phyloP scores from a whole-genome alignment of 2,888 invertebrate genomes.

The Cartodere bifasciata region DNA sequence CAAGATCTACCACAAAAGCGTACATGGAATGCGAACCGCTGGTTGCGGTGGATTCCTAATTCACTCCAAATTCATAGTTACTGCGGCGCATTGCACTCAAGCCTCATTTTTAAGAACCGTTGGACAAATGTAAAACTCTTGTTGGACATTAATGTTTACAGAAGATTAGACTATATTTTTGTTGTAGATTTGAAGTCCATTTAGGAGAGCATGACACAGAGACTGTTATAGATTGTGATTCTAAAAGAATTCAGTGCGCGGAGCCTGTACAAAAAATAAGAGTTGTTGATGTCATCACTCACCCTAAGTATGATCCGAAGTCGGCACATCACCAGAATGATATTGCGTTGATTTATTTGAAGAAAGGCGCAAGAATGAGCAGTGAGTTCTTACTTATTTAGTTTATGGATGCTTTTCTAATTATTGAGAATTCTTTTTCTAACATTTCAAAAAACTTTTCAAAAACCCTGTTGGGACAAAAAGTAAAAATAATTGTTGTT shows the following conservation, averaged over 20 bases:
- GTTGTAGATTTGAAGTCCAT: slow-evolving; percentile 26
- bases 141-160: no score
- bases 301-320: slow-evolving; percentile 32
- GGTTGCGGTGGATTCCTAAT: slow-evolving; percentile 42
- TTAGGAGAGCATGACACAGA: slow-evolving; percentile 39
- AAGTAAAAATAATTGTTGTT: no score
- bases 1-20: slow-evolving; percentile 36
- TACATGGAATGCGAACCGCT: slow-evolving; percentile 20
- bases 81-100: slow-evolving; percentile 40
- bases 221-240: slow-evolving; percentile 35
- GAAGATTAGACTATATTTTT: no score
- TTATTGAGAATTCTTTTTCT: no score
- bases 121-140: slow-evolving; percentile 33
- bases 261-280: slow-evolving; percentile 31
- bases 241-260: slow-evolving; percentile 31
- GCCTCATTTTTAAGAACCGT: slow-evolving; percentile 13
- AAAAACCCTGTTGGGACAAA: no score
- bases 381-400: slow-evolving; percentile 24
- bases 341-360: slow-evolving; percentile 38
- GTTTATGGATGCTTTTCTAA: no score
- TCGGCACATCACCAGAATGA: slow-evolving; percentile 31
- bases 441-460: no score
- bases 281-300: slow-evolving; percentile 33
- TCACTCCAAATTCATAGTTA: slow-evolving; percentile 39
- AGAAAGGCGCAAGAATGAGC: slow-evolving; percentile 30